These are phyloP conservation scores for Ectemnius lituratus DNA, from an alignment of 2,888 invertebrate species.

Conservation along the genomic window DNA sequence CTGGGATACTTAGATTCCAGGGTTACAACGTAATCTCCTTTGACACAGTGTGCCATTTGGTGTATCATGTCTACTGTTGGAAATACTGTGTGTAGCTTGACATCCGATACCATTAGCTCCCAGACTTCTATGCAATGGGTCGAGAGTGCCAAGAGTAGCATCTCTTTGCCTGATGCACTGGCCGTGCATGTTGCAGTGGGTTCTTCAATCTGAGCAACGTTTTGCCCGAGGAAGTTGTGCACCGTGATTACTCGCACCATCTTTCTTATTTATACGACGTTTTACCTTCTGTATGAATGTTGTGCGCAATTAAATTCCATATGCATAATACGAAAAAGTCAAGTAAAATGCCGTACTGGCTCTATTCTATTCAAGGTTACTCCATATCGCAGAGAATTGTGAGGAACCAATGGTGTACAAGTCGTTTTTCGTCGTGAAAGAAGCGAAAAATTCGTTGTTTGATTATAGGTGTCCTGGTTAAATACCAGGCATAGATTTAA, in stretches of 20 bases:
- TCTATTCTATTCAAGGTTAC: slow-evolving; percentile 35
- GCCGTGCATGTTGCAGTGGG: slow-evolving; percentile 84
- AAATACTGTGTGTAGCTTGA: slow-evolving; percentile 81
- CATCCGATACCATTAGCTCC: slow-evolving; percentile 77
- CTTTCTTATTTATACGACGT: slow-evolving; percentile 36
- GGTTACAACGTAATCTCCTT: slow-evolving; percentile 85
- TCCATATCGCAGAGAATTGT: slow-evolving; percentile 19
- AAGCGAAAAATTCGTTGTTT: slow-evolving; percentile 34
- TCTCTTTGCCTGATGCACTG: slow-evolving; percentile 77
- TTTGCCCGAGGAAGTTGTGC: slow-evolving; percentile 84
- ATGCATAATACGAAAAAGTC: slow-evolving; percentile 12
- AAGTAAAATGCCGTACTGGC: slow-evolving; percentile 8
- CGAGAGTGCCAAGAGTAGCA: slow-evolving; percentile 81
- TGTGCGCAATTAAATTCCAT: not conserved
- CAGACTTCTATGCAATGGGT: slow-evolving; percentile 82
- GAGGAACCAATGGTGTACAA: slow-evolving; percentile 15
- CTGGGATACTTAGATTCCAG: slow-evolving; percentile 81
- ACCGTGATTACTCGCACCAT: slow-evolving; percentile 86
- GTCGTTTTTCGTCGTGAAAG: slow-evolving; percentile 1
- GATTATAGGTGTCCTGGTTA: slow-evolving; percentile 14
- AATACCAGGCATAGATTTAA: slow-evolving; percentile 16
- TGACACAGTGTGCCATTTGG: slow-evolving; percentile 83
- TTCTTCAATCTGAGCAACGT: slow-evolving; percentile 83
- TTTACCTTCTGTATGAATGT: slow-evolving; percentile 13
- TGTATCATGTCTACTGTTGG: slow-evolving; percentile 87